Evolutionary conservation across 2,797 vertebrate species (phyloP).

Genomic region (Hirundo rustica): DNA sequence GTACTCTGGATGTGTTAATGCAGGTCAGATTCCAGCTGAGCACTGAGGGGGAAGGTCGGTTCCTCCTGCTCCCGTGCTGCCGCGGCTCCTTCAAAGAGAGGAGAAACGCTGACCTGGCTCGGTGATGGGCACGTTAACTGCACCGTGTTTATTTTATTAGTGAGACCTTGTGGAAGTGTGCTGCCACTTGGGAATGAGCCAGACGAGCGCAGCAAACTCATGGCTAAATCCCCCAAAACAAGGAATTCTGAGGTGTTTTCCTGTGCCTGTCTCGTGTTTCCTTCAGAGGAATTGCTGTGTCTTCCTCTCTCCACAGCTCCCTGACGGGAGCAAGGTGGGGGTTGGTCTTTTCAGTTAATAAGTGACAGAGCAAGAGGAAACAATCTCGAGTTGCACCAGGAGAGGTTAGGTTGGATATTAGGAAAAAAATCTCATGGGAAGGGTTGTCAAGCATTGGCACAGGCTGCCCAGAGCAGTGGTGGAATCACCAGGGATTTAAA

Average conservation of each 20-base stretch:
- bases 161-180: neutral
- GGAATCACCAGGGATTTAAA: neutral
- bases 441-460: neutral
- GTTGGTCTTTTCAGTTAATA: neutral
- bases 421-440: neutral
- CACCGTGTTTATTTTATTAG: neutral
- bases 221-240: neutral
- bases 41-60: neutral
- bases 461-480: neutral
- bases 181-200: neutral
- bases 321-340: neutral
- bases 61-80: neutral
- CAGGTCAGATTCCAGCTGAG: conserved; percentile 36
- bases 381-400: neutral
- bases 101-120: neutral
- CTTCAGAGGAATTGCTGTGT: neutral
- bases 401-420: neutral
- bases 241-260: neutral
- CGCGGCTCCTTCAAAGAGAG: neutral
- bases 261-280: fast-evolving
- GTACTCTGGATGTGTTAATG: neutral
- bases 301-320: neutral
- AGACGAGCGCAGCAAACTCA: neutral
- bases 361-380: neutral
- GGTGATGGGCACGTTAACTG: fast-evolving